Evolutionary conservation across 2,797 vertebrate species (phyloP).

Genomic region (Lagorchestes hirsutus): DNA sequence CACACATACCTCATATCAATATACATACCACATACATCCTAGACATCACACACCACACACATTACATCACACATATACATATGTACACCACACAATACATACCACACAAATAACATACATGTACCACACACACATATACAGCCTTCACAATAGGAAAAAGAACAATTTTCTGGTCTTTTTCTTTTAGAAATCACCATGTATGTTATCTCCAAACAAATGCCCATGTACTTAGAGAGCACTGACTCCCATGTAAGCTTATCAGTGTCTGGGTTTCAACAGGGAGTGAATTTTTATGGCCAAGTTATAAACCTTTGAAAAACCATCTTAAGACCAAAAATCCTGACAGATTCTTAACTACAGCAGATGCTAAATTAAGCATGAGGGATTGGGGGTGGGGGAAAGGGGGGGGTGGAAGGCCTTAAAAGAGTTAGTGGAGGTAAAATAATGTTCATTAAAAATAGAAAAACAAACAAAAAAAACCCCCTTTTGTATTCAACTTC

Average conservation of each 20-base stretch:
- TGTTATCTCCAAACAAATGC: slow-evolving; percentile 60
- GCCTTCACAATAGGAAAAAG: slow-evolving; percentile 16
- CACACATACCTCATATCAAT: too few species aligned
- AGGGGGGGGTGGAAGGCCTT: slow-evolving; percentile 59
- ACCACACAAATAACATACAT: too few species aligned
- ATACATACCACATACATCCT: too few species aligned
- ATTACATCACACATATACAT: too few species aligned
- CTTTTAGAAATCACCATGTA: slow-evolving; percentile 35
- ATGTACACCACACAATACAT: too few species aligned
- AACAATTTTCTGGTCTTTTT: slow-evolving; percentile 46
- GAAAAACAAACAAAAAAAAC: slow-evolving; percentile 86
- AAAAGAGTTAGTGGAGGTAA: slow-evolving; percentile 85
- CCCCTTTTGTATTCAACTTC: slow-evolving; percentile 90
- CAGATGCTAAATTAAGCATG: slow-evolving; percentile 86
- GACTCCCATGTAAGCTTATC: slow-evolving; percentile 72
- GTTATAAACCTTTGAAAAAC: slow-evolving; percentile 68
- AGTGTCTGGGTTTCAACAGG: slow-evolving; percentile 71
- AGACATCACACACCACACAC: too few species aligned
- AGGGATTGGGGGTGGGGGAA: slow-evolving; percentile 74
- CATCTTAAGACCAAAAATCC: slow-evolving; percentile 79
- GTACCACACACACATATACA: not conserved
- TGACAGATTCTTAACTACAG: slow-evolving; percentile 81
- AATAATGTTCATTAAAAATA: slow-evolving; percentile 88
- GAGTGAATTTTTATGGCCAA: slow-evolving; percentile 77
- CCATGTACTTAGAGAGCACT: slow-evolving; percentile 48